Evolutionary conservation across 1,140 invertebrate genomes (phyloP).

Genomic region (Caenorhabditis tropicalis): DNA sequence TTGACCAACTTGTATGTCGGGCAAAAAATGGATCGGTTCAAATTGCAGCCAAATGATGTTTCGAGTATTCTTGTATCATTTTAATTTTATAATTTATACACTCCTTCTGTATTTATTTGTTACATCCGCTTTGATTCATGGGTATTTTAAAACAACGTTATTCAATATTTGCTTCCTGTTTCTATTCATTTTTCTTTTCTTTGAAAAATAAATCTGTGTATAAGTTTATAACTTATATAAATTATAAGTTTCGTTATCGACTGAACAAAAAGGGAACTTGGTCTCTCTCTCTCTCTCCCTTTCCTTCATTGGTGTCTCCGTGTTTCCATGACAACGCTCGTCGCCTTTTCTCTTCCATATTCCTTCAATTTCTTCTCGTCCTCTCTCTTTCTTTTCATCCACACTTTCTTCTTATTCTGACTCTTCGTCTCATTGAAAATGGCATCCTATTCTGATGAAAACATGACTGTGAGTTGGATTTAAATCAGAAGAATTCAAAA

Average conservation of each 20-base stretch:
- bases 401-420: not conserved
- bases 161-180: not conserved
- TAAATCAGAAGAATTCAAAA: not conserved
- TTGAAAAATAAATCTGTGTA: not conserved
- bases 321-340: not conserved
- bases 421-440: not conserved
- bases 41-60: slow-evolving; percentile 8
- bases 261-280: no score
- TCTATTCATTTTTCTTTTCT: not conserved
- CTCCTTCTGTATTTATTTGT: not conserved
- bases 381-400: not conserved
- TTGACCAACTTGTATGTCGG: slow-evolving; percentile 11
- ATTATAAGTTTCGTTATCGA: no score
- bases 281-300: not conserved
- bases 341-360: no score
- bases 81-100: not conserved
- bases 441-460: not conserved
- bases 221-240: no score
- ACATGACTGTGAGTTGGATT: not conserved
- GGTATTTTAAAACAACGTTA: not conserved
- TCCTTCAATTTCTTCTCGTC: not conserved
- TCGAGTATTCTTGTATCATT: slow-evolving; percentile 34
- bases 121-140: not conserved
- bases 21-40: not conserved
- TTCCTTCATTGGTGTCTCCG: not conserved